Base-by-base conservation (phyloP, 2,113 vertebrate species). In the Cololabis saira region DNA sequence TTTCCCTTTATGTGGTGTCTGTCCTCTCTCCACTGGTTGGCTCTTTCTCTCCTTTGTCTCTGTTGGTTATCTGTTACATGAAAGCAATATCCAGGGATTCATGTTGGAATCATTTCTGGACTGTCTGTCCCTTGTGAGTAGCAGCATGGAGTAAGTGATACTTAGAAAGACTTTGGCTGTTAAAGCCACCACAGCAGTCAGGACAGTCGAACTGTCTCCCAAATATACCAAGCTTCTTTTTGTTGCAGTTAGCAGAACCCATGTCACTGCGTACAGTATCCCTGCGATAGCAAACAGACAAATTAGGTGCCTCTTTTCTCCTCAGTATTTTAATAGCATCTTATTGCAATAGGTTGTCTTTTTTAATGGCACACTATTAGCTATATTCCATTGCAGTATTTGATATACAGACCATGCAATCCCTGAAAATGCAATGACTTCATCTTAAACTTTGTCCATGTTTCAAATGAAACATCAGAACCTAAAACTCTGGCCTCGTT, bases 41-140 rank as follows among this genome's bases (percentile, higher is more conserved):
- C 59, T 67, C 67, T 49, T 80, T 70, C 61, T 59, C 57, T 67
- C 65, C 70, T 82, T 81, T 82, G 74, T 81, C 62, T 81, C 82
- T 59, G 68, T 72, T 43, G 66, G 74, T 86, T 81, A 84, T 84
- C 85, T 86, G 66, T 78, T 76, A 89, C 82, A 87, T 83, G 83
- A 90, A 89, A 87, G 73, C 69, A 87, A 87, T 89, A 90, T 78
- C 70, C 76, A 71, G 82, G 78, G 89, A 88, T 80, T 89, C 71
- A 72, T 59, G 72, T 74, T 71, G 83, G 80, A 91, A 90, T 89
- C 79, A 69, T 53, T 76, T 47, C 69, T 74, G 76, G 67, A 79
- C 74, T 74, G 76, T 71, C 40, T n/a, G 42, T 80, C 80, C 73
- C 71, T 75, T 60, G 71, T 33, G 52, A 64, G 73, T 87, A 67